phyloP scores from a whole-genome alignment of 2,113 vertebrate genomes.

The Epinephelus fuscoguttatus region DNA sequence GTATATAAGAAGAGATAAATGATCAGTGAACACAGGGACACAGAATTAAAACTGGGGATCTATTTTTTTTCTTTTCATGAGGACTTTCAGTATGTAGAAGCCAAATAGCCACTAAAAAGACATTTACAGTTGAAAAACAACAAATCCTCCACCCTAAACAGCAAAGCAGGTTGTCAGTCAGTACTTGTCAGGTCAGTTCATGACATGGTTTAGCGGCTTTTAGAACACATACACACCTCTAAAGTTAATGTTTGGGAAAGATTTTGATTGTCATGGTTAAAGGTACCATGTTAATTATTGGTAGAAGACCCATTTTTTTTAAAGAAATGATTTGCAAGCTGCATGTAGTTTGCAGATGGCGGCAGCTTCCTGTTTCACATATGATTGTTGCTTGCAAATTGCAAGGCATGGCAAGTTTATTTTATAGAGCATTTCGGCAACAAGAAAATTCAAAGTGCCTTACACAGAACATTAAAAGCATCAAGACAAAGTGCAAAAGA shows the following conservation, averaged over 20 bases:
- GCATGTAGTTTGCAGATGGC: not conserved
- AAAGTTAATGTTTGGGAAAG: not conserved
- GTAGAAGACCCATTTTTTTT: too few species aligned
- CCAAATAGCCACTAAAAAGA: not conserved
- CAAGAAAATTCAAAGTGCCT: too few species aligned
- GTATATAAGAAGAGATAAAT: too few species aligned
- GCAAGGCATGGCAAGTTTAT: not conserved
- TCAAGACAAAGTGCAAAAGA: too few species aligned
- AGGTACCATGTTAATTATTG: not conserved
- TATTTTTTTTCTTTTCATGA: not conserved
- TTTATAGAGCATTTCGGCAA: too few species aligned
- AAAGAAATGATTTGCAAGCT: not conserved
- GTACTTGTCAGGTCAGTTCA: not conserved
- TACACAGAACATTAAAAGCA: too few species aligned
- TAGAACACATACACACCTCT: not conserved
- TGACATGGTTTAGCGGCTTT: not conserved
- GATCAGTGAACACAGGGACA: too few species aligned
- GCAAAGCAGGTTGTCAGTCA: not conserved
- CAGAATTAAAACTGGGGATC: too few species aligned
- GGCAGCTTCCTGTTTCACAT: not conserved
- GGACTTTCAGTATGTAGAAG: not conserved
- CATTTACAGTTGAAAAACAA: not conserved
- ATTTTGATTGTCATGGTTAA: not conserved
- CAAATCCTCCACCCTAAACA: not conserved
- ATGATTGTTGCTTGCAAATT: not conserved